Base-by-base conservation (phyloP, 2,797 vertebrate species). In the Chaetophractus vellerosus region DNA sequence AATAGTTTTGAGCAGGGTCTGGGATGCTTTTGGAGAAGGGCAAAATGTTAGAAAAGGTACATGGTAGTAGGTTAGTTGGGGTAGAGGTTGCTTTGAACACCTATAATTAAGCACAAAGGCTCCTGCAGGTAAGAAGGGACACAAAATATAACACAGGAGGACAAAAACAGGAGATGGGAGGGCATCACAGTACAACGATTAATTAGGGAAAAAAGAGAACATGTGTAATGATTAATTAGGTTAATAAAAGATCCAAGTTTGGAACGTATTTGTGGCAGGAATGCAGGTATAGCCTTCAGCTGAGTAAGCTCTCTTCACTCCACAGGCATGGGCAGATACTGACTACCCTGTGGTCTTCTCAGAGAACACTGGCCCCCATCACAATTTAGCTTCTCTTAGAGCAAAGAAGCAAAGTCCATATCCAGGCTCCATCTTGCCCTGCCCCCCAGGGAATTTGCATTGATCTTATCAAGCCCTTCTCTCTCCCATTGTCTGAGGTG, bases 211-310 rank as follows among this genome's bases (percentile, higher is more conserved):
- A 69, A 84, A 86, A 66, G 10, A 24, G 4, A 69, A 52, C n/a
- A 36, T 24, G 38, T 18, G 92, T 88, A 94, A 86, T 75, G 33
- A 91, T 94, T 86, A 92, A 68, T 66, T 55, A 78, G 16, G 36
- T 50, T 48, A 86, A 33, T 82, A 69, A 61, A 94, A 90, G 31
- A 94, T 83, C 57, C 86, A 90, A 92, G 63, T 41, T 24, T 18
- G 18, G 48, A 45, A 33, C 61, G 24, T 24, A 6, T 86, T 18
- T 78, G 16, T 19, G 21, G 33, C 14, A 38, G 31, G 90, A 82
- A 71, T 28, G 36, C 26, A 86, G 24, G 4, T 24, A 10, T 0
- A 45, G 31, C 23, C 89, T 90, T 88, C 63, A 68, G 45, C n/a
- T 69, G 26, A 85, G 45, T 55, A 69, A 90, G 72, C 50, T 81